Evolutionary conservation across 1,140 invertebrate genomes (phyloP).

Genomic region (Cyclargus thomasi): DNA sequence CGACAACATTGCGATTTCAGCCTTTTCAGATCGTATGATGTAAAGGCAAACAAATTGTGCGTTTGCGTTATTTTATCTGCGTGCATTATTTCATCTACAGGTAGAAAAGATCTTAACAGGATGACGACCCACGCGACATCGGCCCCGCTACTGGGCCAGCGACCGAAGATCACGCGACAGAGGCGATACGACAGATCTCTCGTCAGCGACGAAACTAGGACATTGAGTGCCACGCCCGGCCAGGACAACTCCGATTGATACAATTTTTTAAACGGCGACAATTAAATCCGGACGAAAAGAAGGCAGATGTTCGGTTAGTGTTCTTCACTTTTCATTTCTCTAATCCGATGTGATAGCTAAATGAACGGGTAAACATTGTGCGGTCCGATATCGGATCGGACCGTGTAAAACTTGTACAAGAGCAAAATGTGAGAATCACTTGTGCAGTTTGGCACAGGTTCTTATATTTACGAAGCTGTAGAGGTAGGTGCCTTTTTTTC

Average conservation of each 20-base stretch:
- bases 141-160: constrained; percentile 46
- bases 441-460: too few relatives aligned
- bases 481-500: background rate
- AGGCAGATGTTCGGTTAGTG: background rate
- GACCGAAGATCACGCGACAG: constrained; percentile 62
- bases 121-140: constrained; percentile 61
- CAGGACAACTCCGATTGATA: constrained; percentile 60
- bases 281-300: background rate
- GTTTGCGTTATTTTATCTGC: too few relatives aligned
- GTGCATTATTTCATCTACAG: background rate
- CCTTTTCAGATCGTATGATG: too few relatives aligned
- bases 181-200: constrained; percentile 60
- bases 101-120: constrained; percentile 67
- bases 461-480: background rate
- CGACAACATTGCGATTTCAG: too few relatives aligned
- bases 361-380: too few relatives aligned
- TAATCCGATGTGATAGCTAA: too few relatives aligned
- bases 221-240: constrained; percentile 48
- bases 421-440: too few relatives aligned
- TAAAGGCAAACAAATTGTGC: too few relatives aligned
- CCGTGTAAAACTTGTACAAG: too few relatives aligned
- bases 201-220: constrained; percentile 59
- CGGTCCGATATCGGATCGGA: too few relatives aligned
- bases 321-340: too few relatives aligned
- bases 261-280: background rate